Percentiles rank a stretch among this genome's conserved stretches.
These are phyloP conservation scores for Onychomys torridus DNA, from an alignment of 2,797 vertebrate species.

Conservation along the genomic window DNA sequence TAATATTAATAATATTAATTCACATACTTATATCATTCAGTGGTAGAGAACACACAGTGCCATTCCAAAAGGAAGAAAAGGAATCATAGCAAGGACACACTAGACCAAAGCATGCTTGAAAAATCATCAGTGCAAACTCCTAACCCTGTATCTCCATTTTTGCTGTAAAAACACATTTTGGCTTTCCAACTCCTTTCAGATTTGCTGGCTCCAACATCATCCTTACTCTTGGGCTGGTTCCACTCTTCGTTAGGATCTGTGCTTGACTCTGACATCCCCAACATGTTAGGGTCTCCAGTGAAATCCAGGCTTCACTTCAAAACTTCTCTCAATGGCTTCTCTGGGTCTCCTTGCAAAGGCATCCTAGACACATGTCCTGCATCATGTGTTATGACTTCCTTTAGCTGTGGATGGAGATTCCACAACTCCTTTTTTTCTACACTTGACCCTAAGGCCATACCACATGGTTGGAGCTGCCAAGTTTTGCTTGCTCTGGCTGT, in stretches of 20 bases:
- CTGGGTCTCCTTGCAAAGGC: background rate
- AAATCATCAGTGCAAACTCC: background rate
- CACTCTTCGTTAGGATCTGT: background rate
- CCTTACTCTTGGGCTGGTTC: background rate
- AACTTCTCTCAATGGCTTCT: background rate
- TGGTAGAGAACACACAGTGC: background rate
- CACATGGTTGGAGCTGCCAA: background rate
- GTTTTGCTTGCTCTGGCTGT: background rate
- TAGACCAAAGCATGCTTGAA: background rate
- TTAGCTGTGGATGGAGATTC: background rate
- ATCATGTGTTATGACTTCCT: background rate
- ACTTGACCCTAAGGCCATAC: background rate
- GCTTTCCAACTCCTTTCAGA: background rate
- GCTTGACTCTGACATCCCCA: background rate
- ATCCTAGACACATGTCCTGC: fast-evolving
- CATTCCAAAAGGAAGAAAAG: background rate
- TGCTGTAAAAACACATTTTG: background rate
- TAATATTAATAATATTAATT: too few species aligned
- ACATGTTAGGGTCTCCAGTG: background rate
- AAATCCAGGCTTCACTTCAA: background rate
- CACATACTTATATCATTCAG: background rate
- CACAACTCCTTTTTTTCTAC: background rate
- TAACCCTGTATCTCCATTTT: background rate
- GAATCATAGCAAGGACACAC: background rate
- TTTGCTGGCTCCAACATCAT: background rate